Percentiles rank a stretch among this genome's conserved stretches.
phyloP scores from a whole-genome alignment of 2,113 vertebrate genomes.

The Thoracochromis brauschi region DNA sequence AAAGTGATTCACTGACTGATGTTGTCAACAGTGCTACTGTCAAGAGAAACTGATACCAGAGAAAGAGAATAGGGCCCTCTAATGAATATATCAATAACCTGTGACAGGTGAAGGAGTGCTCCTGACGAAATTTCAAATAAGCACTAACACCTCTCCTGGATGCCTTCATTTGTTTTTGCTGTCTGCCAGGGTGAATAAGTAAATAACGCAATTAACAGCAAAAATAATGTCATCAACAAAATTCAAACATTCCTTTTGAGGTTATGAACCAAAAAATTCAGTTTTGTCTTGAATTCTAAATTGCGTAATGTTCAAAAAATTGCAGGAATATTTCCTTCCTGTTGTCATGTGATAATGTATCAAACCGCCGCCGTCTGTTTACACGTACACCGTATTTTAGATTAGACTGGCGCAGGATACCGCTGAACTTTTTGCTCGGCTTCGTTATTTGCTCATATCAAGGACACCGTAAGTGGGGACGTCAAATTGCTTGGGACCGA shows the following conservation, averaged over 20 bases:
- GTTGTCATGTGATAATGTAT: not conserved
- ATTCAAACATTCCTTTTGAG: not conserved
- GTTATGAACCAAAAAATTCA: not conserved
- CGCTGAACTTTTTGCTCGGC: not conserved
- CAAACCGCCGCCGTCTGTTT: not conserved
- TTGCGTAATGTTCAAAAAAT: not conserved
- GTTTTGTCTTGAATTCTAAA: not conserved
- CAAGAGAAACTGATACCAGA: slow-evolving; percentile 74
- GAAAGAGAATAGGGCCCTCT: slow-evolving; percentile 72
- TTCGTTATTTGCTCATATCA: not conserved
- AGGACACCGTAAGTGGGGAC: slow-evolving; percentile 3
- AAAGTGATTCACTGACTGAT: slow-evolving; percentile 81
- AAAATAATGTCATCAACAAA: not conserved
- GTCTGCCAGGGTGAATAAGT: slow-evolving; percentile 19
- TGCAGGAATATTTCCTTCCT: not conserved
- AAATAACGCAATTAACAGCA: slow-evolving; percentile 40
- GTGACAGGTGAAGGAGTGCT: slow-evolving; percentile 77
- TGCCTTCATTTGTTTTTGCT: slow-evolving; percentile 65
- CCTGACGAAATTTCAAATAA: slow-evolving; percentile 71
- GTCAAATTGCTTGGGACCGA: slow-evolving; percentile 5
- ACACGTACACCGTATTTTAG: not conserved
- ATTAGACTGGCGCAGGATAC: not conserved
- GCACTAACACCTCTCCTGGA: slow-evolving; percentile 63
- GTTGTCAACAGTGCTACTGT: slow-evolving; percentile 74
- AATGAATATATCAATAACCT: slow-evolving; percentile 82